Percentiles rank a stretch among this genome's conserved stretches.
phyloP scores from a whole-genome alignment of 2,113 vertebrate genomes.

The Elanus axillaris region DNA sequence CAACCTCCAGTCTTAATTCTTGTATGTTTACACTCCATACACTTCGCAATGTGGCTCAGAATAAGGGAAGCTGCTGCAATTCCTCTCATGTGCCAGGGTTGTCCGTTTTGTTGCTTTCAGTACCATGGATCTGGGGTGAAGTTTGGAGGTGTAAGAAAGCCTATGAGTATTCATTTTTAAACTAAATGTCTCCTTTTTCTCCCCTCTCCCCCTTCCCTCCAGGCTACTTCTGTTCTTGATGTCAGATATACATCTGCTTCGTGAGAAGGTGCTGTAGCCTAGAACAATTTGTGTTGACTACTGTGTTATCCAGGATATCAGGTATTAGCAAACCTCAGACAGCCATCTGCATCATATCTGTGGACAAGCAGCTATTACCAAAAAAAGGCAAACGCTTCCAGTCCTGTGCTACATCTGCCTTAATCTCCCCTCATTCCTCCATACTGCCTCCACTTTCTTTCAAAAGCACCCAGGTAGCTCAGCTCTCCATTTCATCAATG shows the following conservation, averaged over 20 bases:
- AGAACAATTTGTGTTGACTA: conserved; percentile 74
- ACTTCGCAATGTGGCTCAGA: not conserved
- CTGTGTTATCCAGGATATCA: conserved; percentile 74
- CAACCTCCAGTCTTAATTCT: not conserved
- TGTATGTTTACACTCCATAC: not conserved
- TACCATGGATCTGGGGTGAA: not conserved
- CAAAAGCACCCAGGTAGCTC: conserved; percentile 57
- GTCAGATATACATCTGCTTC: conserved; percentile 81
- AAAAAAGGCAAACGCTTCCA: conserved; percentile 76
- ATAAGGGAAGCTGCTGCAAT: not conserved
- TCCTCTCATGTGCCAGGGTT: not conserved
- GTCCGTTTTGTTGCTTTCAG: not conserved
- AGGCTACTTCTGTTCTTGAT: conserved; percentile 81
- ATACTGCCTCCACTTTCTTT: conserved; percentile 54
- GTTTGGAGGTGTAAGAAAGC: not conserved
- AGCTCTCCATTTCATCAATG: conserved; percentile 41
- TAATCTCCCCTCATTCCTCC: conserved; percentile 73
- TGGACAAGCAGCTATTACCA: conserved; percentile 87
- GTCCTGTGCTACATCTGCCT: conserved; percentile 78
- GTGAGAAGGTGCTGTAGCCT: conserved; percentile 70
- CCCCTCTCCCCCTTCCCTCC: not conserved
- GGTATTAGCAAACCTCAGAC: conserved; percentile 77
- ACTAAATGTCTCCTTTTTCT: conserved; percentile 34
- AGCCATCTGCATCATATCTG: conserved; percentile 77
- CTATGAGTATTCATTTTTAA: not conserved